phyloP scores from a whole-genome alignment of 2,797 vertebrate species.

The Cirrhinus molitorella region DNA sequence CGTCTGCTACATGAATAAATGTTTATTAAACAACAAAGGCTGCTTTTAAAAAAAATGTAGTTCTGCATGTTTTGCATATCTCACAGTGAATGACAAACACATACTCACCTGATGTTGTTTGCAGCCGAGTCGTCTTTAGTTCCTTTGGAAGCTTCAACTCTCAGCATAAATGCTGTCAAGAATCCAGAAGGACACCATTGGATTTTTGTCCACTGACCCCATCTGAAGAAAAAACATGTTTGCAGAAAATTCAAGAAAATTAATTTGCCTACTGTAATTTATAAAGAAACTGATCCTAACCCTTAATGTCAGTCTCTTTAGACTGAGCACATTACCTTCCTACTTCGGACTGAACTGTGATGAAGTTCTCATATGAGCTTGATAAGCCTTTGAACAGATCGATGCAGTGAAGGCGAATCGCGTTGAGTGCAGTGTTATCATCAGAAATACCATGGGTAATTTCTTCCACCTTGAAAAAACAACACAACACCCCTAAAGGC shows the following conservation, averaged over 20 bases:
- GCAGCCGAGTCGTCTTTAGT: constrained; percentile 48
- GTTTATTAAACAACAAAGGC: too few species aligned
- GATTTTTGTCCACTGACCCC: constrained; percentile 62
- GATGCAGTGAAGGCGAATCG: constrained; percentile 56
- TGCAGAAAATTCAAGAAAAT: too few species aligned
- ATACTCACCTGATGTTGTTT: constrained; percentile 63
- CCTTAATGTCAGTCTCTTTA: background rate
- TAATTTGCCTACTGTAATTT: too few species aligned
- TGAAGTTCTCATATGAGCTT: constrained; percentile 40
- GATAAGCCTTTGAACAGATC: background rate
- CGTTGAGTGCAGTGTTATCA: constrained; percentile 57
- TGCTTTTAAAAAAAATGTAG: too few species aligned
- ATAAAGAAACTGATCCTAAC: too few species aligned
- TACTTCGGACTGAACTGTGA: constrained; percentile 48
- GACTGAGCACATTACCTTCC: constrained; percentile 40
- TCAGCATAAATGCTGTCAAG: constrained; percentile 62
- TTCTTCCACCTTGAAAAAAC: background rate
- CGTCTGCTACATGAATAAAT: too few species aligned
- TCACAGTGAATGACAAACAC: too few species aligned
- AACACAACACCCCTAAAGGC: background rate
- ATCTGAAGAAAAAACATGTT: constrained; percentile 25
- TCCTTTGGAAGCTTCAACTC: constrained; percentile 57
- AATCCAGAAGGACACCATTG: constrained; percentile 59
- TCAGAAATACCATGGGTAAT: background rate
- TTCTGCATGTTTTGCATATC: too few species aligned